Base-by-base conservation (phyloP, 1,140 invertebrate species). In the Diprion similis region DNA sequence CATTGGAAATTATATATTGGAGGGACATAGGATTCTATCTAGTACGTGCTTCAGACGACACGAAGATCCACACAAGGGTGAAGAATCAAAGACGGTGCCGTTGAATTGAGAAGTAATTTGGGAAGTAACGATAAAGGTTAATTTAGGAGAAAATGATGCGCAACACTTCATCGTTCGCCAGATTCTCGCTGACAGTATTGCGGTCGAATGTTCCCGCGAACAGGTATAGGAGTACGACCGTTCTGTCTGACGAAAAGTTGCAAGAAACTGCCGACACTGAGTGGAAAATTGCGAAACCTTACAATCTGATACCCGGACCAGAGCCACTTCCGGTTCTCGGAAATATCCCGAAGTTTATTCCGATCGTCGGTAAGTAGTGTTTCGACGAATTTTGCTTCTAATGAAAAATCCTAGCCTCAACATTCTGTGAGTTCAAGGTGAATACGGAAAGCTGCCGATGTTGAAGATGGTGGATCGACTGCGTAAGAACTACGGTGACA, bases 271-370 rank as follows among this genome's bases (percentile, higher is more conserved):
- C n/a, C 51, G 67, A 68, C 17, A 9, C 18, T 3, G 18, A 74
- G 15, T 74, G 71, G 66, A 45, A 73, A 37, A 37, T 47, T 6
- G 71, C 71, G 10, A 73, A 48, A 37, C 73, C 51, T 7, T 72
- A 47, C 19, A 69, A 81, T 46, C 66, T 77, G n/a, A 83, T 86
- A 15, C 83, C 85, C 37, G 85, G 87, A 45, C 87, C 86, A 15
- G 82, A 82, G 76, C 81, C 84, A 8, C 46, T 87, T 11, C 88
- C 88, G 3, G 48, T 89, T 13, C 72, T 89, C 11, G 87, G 88
- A 18, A 89, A 88, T 72, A 73, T 80, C 8, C 88, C 82, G 84
- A 71, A 85, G 37, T 88, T 83, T 73, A 78, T 84, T 15, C 84
- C 84, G n/a, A 15, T 37, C 11, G 64, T 79, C 11, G 76, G 78